A percentile compares a stretch with the other conserved stretches of the same genome.
Conservation (phyloP, 2,113 vertebrate species). For the Carlito syrichta region DNA sequence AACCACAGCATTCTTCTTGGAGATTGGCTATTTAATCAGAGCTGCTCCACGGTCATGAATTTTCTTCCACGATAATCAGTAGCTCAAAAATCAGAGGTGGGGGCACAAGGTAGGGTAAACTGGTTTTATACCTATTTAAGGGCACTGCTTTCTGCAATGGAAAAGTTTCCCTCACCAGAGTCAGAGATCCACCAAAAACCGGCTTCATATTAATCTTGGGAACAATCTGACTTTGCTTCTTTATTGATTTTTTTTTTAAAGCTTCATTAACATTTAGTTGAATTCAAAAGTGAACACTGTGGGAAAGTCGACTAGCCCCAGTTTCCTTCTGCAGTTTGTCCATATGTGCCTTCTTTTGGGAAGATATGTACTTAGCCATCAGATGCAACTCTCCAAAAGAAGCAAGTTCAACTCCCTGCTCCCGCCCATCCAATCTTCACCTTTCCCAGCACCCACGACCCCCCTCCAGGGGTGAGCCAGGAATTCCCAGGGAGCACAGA, state of each 20-base stretch:
- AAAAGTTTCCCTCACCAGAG: not conserved
- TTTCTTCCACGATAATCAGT: slow-evolving; percentile 1
- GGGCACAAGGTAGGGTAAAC: not conserved
- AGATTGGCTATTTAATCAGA: not conserved
- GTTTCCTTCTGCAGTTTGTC: not conserved
- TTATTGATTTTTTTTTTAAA: slow-evolving; percentile 12
- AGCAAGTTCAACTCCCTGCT: not conserved
- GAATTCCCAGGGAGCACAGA: not conserved
- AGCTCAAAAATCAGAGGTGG: not conserved
- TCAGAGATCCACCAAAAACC: not conserved
- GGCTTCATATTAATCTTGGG: slow-evolving; percentile 21
- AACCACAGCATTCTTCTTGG: not conserved
- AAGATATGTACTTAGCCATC: not conserved
- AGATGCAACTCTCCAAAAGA: not conserved
- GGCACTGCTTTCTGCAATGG: not conserved
- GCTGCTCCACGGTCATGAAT: not conserved
- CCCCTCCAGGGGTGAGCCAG: not conserved
- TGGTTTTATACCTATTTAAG: slow-evolving; percentile 21
- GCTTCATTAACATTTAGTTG: slow-evolving; percentile 5
- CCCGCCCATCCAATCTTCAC: too few relatives aligned
- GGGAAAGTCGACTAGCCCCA: not conserved
- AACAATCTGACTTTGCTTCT: slow-evolving; percentile 25
- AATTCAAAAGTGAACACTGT: slow-evolving; percentile 28
- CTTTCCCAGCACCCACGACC: too few relatives aligned
- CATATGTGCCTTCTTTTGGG: not conserved